Conservation (phyloP, 2,113 vertebrate species). For the Calonectris borealis region DNA sequence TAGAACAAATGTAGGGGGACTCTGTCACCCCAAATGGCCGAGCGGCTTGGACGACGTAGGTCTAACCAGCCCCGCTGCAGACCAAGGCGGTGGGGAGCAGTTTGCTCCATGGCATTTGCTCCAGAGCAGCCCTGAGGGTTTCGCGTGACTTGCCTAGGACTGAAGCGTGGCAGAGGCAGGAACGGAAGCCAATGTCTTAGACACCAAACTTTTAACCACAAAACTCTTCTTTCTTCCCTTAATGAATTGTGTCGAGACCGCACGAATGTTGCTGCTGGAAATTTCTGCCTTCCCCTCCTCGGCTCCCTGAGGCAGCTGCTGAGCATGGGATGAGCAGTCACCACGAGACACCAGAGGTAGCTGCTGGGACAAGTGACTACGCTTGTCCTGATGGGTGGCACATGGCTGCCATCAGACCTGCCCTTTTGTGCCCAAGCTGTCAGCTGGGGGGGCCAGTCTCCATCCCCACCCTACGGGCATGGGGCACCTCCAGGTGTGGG, state of each 20-base stretch:
- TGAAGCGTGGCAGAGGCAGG: background rate
- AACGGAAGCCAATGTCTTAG: background rate
- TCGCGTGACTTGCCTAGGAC: background rate
- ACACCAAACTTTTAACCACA: background rate
- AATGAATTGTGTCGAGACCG: background rate
- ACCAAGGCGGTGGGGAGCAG: accelerated
- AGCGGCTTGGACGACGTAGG: accelerated
- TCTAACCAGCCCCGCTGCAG: background rate
- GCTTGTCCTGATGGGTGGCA: background rate
- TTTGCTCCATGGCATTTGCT: background rate
- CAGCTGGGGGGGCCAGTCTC: background rate
- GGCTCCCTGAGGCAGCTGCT: background rate
- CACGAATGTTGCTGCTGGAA: background rate
- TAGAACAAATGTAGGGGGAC: background rate
- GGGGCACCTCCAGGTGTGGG: background rate
- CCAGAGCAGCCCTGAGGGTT: background rate
- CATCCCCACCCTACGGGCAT: no score
- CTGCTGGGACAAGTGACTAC: background rate
- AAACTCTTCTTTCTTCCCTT: background rate
- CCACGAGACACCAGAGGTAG: accelerated
- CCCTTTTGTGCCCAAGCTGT: background rate
- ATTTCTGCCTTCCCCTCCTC: background rate
- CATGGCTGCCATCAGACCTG: background rate
- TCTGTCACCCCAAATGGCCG: background rate
- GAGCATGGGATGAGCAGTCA: background rate